These are phyloP conservation scores for Phrynocephalus vlangalii DNA, from an alignment of 2,797 vertebrate genomes.

Conservation along the genomic window DNA sequence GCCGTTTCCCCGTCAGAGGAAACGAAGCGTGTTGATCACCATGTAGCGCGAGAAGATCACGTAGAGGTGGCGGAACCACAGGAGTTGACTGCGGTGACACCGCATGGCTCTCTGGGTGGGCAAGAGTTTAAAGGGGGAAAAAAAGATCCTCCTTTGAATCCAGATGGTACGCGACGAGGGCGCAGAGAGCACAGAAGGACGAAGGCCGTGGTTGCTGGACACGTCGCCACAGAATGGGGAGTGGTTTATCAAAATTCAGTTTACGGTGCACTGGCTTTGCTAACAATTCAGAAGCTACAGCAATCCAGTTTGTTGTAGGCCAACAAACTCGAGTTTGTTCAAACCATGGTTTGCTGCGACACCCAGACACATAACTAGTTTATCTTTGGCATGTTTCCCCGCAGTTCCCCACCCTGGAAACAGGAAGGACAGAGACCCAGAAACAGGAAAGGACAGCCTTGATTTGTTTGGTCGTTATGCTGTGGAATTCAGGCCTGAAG, in stretches of 20 bases:
- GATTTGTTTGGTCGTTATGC: neutral
- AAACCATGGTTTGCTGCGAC: neutral
- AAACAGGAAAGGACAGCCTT: neutral
- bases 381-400: neutral
- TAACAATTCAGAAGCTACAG: neutral
- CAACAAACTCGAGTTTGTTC: neutral
- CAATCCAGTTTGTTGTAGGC: neutral
- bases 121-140: neutral
- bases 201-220: too few relatives aligned
- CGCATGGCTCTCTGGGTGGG: constrained; percentile 88
- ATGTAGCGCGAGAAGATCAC: constrained; percentile 91
- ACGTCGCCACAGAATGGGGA: too few relatives aligned
- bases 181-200: too few relatives aligned
- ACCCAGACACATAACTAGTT: neutral
- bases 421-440: neutral
- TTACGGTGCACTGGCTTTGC: neutral
- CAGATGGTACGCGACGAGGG: too few relatives aligned
- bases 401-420: neutral
- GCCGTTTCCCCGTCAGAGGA: constrained; percentile 75
- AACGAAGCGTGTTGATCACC: constrained; percentile 89
- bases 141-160: too few relatives aligned
- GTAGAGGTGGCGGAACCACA: constrained; percentile 93
- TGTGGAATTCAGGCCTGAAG: neutral
- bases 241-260: too few relatives aligned
- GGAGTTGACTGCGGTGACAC: constrained; percentile 89